phyloP scores from a whole-genome alignment of 2,888 invertebrate species.

The Pecten maximus region DNA sequence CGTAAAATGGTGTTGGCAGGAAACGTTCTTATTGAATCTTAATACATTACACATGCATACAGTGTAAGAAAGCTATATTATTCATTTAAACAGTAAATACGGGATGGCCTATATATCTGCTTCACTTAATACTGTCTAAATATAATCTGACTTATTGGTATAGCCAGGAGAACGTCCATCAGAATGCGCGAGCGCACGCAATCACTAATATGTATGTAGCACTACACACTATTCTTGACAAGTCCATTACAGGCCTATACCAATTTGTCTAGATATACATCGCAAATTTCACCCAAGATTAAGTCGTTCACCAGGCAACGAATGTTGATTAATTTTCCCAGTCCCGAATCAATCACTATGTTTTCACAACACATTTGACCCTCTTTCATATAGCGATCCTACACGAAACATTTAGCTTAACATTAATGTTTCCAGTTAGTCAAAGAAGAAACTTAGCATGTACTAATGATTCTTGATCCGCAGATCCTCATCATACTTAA shows the following conservation, averaged over 20 bases:
- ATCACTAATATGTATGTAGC: slow-evolving; percentile 9
- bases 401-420: not conserved
- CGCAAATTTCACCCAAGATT: slow-evolving; percentile 11
- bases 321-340: slow-evolving; percentile 11
- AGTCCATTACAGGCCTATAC: slow-evolving; percentile 7
- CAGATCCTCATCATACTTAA: not conserved
- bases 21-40: not conserved
- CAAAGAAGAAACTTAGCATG: not conserved
- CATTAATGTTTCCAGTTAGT: not conserved
- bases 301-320: slow-evolving; percentile 8
- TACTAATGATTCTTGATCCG: not conserved
- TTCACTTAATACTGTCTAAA: not conserved
- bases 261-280: slow-evolving; percentile 11
- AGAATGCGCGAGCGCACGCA: not conserved
- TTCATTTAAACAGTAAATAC: not conserved
- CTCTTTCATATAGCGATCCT: not conserved
- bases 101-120: not conserved
- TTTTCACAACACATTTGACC: not conserved
- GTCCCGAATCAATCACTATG: not conserved
- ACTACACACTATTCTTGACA: not conserved
- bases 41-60: not conserved
- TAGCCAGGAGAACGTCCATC: not conserved
- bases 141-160: not conserved
- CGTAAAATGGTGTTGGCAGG: not conserved
- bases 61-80: not conserved